Base-by-base conservation (phyloP, 1,140 invertebrate genomes). In the Gryllus bimaculatus region DNA sequence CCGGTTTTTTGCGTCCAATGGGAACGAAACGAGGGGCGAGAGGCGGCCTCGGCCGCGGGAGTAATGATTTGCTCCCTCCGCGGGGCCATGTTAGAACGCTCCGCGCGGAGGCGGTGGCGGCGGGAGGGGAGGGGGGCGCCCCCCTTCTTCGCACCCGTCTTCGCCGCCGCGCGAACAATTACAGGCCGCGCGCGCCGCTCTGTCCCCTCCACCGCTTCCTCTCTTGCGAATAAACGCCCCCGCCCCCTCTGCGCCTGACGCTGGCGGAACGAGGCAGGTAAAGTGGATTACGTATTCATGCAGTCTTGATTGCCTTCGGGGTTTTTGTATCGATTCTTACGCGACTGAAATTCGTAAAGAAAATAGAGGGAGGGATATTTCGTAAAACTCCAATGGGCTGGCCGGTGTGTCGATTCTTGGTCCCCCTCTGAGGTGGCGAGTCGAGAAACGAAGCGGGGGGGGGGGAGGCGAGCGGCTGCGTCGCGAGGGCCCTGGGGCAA, bases 281-380 rank as follows among this genome's bases (percentile, higher is more conserved):
- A 66, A 66, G 54, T 66, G 54, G 54, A 66, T 66, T 66, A 66
- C 54, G 54, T 66, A 66, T 66, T 66, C 54, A 66, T 66, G 54
- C 2, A 66, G 54, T 66, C 54, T 66, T 66, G 54, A 66, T 66
- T 66, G 26, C 26, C 26, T 39, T 39, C 10, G 54, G 54, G 1
- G 2, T 18, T 66, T 66, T 66, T 10, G 10, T 18, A 66, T 66
- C 54, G 54, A 66, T 66, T 66, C 18, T 66, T 66, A 66, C 7
- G 54, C 7, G 10, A 39, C 18, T 7, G 54, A 66, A 66, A 66
- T 66, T 66, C 18, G 54, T 66, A 66, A 66, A 66, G 54, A 18
- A 66, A 66, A 66, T 66, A 66, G 18, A 7, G 10, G 10, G 54
- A 7, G 7, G 54, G 54, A 54, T 2, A 13, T 66, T 66, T 66